Conservation (phyloP, 2,113 vertebrate genomes). For the Triplophysa dalaica region DNA sequence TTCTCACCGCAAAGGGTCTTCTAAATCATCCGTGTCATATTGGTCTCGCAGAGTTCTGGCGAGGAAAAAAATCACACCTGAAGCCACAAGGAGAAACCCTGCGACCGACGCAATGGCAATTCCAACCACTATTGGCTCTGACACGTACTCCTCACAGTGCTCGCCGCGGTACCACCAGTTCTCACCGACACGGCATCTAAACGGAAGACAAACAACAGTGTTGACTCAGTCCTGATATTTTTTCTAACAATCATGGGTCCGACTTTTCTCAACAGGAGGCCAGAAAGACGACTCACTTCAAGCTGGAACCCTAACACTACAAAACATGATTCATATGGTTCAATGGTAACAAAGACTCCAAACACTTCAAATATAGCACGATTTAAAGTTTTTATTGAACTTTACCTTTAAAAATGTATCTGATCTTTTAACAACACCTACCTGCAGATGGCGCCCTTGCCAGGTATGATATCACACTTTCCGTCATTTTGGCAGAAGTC, state of each 20-base stretch:
- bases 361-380: no score
- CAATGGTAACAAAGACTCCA: no score
- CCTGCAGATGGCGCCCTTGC: constrained; percentile 95
- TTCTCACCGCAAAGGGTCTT: constrained; percentile 80
- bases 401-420: background rate
- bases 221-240: no score
- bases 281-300: no score
- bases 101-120: constrained; percentile 83
- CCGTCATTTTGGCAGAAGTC: constrained; percentile 94
- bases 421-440: constrained; percentile 54
- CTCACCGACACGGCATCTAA: constrained; percentile 90
- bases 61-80: constrained; percentile 83
- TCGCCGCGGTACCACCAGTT: constrained; percentile 97
- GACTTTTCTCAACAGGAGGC: no score
- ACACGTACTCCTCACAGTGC: constrained; percentile 90
- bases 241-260: no score
- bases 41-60: constrained; percentile 80
- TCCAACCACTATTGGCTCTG: constrained; percentile 86
- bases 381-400: no score
- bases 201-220: background rate
- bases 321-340: no score
- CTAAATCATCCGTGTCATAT: constrained; percentile 76
- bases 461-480: constrained; percentile 89
- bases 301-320: no score
- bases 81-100: constrained; percentile 82